phyloP scores from a whole-genome alignment of 2,888 invertebrate species.

The Oscheius sp. region DNA sequence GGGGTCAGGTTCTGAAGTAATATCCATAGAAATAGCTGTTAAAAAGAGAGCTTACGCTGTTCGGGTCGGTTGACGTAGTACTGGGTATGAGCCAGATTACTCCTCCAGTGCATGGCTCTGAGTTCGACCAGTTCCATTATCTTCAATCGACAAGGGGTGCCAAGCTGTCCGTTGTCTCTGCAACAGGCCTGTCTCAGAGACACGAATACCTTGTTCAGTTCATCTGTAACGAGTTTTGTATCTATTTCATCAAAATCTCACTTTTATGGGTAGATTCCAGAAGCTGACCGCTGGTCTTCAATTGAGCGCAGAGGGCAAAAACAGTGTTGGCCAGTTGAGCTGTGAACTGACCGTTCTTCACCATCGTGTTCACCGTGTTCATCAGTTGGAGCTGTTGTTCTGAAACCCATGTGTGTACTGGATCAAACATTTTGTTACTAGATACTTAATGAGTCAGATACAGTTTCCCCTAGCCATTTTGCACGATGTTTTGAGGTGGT shows the following conservation, averaged over 20 bases:
- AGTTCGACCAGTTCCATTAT: slow-evolving; percentile 92
- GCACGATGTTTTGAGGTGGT: slow-evolving; percentile 22
- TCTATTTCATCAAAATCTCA: slow-evolving; percentile 24
- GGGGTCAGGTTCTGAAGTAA: slow-evolving; percentile 8
- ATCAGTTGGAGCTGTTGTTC: slow-evolving; percentile 67
- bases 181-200: slow-evolving; percentile 72
- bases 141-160: slow-evolving; percentile 80
- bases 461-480: not conserved
- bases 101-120: slow-evolving; percentile 90
- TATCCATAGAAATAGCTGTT: not conserved
- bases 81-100: slow-evolving; percentile 77
- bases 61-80: slow-evolving; percentile 70
- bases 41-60: slow-evolving; percentile 45
- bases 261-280: slow-evolving; percentile 70
- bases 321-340: slow-evolving; percentile 67
- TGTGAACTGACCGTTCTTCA: slow-evolving; percentile 64
- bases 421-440: not conserved
- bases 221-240: slow-evolving; percentile 51
- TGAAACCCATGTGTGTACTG: slow-evolving; percentile 38
- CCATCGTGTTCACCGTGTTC: slow-evolving; percentile 65
- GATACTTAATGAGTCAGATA: no score
- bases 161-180: slow-evolving; percentile 80
- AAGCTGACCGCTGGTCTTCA: slow-evolving; percentile 65
- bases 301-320: slow-evolving; percentile 67
- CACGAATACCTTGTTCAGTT: slow-evolving; percentile 71